Evolutionary conservation across 2,113 vertebrate species (phyloP), one percentile per base, ranked within the genome.

Genomic region (Psilopogon haemacephalus): DNA sequence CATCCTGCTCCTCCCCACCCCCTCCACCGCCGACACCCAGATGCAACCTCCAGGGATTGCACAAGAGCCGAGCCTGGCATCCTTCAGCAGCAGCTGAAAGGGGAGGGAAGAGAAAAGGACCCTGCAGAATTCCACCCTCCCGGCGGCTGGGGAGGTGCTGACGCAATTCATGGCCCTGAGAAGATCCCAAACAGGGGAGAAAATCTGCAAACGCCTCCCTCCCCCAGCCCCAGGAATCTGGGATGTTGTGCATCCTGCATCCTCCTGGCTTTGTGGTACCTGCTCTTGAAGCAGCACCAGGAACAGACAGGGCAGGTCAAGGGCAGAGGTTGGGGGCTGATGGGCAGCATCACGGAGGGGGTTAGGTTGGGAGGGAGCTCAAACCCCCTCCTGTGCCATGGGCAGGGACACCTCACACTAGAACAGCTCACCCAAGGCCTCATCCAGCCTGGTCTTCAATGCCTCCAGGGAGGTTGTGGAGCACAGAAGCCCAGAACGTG

Each of bases 81-180:
- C 81, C 73, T 79, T 54, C 8, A 1, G 67, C 3, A 4, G 52
- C 1, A 1, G 64, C 30, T 1, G 0, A 35, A n/a, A n/a, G 63
- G 26, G 76, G 73, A 65, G 88, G 60, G 0, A 30, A 55, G 19
- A 74, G 76, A 67, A 88, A 60, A 87, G 63, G 24, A 16, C 33
- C 35, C 63, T 3, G 1, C 0, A 0, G 2, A 62, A 71, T 26
- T 38, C 56, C 59, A 32, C 60, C 80, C 77, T 58, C 44, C 0
- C 0, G 0, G 15, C 0, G 1, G 37, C 68, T 67, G 2, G 0
- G 17, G 37, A n/a, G 33, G 26, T 0, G 1, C 68, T 73, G 86
- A 79, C 55, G 26, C 52, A 35, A 24, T 26, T 19, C 65, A 32
- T 0, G 2, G 33, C 69, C 76, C 38, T 42, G 37, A 24, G 0